Conservation (phyloP, 2,113 vertebrate genomes). For the Alectura lathami region DNA sequence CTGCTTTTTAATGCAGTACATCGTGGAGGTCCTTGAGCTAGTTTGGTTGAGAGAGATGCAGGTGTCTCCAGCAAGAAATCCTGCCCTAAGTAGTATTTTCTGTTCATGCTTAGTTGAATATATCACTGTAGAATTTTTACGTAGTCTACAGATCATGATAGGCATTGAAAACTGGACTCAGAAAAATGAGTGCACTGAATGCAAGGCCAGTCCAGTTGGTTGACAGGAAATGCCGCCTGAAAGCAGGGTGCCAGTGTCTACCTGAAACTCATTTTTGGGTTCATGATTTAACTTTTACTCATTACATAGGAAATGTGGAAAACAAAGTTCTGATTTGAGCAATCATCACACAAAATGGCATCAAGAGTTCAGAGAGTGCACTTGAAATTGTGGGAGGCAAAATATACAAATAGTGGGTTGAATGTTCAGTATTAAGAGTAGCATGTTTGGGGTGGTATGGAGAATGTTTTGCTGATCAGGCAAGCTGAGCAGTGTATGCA, state of each 20-base stretch:
- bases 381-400: neutral
- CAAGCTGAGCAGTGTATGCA: neutral
- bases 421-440: neutral
- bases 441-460: neutral
- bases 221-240: neutral
- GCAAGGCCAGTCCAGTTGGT: neutral
- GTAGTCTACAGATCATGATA: accelerated
- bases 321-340: neutral
- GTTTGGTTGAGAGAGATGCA: neutral
- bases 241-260: neutral
- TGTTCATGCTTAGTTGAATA: neutral
- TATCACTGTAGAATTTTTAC: neutral
- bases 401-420: neutral
- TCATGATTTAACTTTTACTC: neutral
- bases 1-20: accelerated
- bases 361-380: neutral
- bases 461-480: neutral
- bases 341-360: neutral
- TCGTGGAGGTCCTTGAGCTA: neutral
- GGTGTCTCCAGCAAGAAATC: neutral
- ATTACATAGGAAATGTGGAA: neutral
- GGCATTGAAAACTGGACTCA: neutral
- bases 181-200: neutral
- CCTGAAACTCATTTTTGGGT: neutral
- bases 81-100: neutral